phyloP scores from a whole-genome alignment of 2,113 vertebrate genomes.

The Micronycteris hirsuta region DNA sequence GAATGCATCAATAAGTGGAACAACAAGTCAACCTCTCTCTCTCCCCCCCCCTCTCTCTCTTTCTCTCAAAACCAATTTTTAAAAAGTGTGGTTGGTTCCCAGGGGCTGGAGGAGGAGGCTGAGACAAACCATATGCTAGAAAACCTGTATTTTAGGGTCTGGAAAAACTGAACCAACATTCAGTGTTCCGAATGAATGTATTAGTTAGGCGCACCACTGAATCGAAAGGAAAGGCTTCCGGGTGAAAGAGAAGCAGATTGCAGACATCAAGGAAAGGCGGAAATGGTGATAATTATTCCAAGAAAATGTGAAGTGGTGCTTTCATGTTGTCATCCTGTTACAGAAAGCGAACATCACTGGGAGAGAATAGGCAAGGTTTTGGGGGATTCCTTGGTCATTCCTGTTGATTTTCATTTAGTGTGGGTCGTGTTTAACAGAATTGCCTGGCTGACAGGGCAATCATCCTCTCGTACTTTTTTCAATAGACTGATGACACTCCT shows the following conservation, averaged over 20 bases:
- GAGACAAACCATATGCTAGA: background rate
- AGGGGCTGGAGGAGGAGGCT: background rate
- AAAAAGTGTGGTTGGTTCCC: background rate
- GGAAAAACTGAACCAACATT: background rate
- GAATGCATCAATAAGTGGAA: no score
- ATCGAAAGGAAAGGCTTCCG: background rate
- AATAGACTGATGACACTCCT: background rate
- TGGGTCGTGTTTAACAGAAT: background rate
- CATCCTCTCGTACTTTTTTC: background rate
- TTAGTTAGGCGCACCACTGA: background rate
- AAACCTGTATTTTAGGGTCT: background rate
- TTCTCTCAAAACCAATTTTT: no score
- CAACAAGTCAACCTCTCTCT: no score
- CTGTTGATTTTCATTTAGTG: background rate
- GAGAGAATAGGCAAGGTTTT: background rate
- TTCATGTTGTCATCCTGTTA: background rate
- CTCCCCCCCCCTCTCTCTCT: no score
- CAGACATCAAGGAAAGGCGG: background rate
- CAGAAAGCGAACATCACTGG: background rate
- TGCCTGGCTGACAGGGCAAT: background rate
- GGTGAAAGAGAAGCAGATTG: background rate
- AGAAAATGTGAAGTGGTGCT: background rate
- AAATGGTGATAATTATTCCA: background rate
- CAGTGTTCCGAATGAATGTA: background rate
- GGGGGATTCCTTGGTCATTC: background rate